phyloP scores from a whole-genome alignment of 2,113 vertebrate species.

The Salminus brasiliensis region DNA sequence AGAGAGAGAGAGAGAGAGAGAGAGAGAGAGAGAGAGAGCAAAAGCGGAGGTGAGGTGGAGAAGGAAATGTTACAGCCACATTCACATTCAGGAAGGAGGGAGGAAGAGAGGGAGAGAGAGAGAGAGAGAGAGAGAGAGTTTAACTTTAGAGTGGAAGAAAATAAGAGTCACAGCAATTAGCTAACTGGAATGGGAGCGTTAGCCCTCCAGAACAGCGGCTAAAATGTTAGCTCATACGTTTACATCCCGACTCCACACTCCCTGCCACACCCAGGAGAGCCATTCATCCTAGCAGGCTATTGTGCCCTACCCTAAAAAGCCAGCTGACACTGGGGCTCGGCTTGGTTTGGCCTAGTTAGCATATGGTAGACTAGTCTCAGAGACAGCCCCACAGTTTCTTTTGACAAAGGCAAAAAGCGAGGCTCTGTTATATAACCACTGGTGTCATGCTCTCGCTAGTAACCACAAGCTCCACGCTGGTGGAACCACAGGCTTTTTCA shows the following conservation, averaged over 20 bases:
- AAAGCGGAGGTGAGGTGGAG: conserved; percentile 45
- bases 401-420: conserved; percentile 27
- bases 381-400: conserved; percentile 9
- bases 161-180: conserved; percentile 61
- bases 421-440: conserved; percentile 43
- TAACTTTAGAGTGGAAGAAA: conserved; percentile 55
- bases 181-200: conserved; percentile 64
- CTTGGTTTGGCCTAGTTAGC: conserved; percentile 8
- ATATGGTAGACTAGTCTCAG: background rate
- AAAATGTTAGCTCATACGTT: background rate
- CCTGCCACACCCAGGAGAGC: conserved; percentile 41
- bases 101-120: conserved; percentile 18
- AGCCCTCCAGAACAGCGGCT: conserved; percentile 21
- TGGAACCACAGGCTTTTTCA: conserved; percentile 21
- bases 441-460: conserved; percentile 23
- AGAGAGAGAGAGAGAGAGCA: conserved; percentile 47
- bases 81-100: conserved; percentile 41
- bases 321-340: conserved; percentile 2
- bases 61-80: conserved; percentile 57
- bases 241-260: background rate
- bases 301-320: conserved; percentile 28
- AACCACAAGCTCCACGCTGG: conserved; percentile 7
- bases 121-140: conserved; percentile 52
- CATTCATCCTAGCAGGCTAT: conserved; percentile 28
- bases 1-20: conserved; percentile 44